phyloP scores from a whole-genome alignment of 2,888 invertebrate genomes.

The Coelopa pilipes region DNA sequence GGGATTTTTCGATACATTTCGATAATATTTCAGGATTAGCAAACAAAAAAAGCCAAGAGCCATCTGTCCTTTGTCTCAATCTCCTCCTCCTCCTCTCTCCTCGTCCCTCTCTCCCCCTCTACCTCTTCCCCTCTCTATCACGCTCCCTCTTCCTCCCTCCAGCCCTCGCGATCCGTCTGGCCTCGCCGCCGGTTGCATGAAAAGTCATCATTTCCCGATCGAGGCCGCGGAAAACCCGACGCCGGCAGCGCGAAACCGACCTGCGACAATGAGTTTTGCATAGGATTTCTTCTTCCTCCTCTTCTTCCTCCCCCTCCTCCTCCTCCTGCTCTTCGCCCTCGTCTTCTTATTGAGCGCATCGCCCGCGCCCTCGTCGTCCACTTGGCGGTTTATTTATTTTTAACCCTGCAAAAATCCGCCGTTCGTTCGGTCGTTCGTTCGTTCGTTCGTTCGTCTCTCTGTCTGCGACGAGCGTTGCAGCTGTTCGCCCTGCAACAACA shows the following conservation, averaged over 20 bases:
- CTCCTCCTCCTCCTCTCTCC: too few species aligned
- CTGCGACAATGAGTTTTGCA: conserved; percentile 41
- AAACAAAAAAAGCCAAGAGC: too few species aligned
- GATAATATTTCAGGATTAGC: too few species aligned
- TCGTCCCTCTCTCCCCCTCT: too few species aligned
- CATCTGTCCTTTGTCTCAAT: too few species aligned
- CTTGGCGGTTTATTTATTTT: conserved; percentile 8
- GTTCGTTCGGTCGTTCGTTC: conserved; percentile 10
- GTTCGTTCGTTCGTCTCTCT: background rate
- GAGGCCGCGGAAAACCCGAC: background rate
- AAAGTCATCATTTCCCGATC: too few species aligned
- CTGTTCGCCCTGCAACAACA: conserved; percentile 14
- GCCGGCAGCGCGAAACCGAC: conserved; percentile 36
- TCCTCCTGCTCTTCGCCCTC: too few species aligned
- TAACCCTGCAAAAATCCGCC: conserved; percentile 12
- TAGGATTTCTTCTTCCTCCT: background rate
- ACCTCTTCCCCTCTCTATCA: too few species aligned
- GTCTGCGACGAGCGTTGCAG: conserved; percentile 13
- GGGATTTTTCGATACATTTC: too few species aligned
- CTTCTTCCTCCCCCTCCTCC: background rate
- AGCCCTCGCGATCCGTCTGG: too few species aligned
- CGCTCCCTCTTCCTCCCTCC: too few species aligned
- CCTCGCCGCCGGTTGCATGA: too few species aligned
- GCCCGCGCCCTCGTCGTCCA: background rate
- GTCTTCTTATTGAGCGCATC: background rate